These are phyloP conservation scores for Apamea epomidion DNA, from an alignment of 2,888 invertebrate genomes.

Conservation along the genomic window DNA sequence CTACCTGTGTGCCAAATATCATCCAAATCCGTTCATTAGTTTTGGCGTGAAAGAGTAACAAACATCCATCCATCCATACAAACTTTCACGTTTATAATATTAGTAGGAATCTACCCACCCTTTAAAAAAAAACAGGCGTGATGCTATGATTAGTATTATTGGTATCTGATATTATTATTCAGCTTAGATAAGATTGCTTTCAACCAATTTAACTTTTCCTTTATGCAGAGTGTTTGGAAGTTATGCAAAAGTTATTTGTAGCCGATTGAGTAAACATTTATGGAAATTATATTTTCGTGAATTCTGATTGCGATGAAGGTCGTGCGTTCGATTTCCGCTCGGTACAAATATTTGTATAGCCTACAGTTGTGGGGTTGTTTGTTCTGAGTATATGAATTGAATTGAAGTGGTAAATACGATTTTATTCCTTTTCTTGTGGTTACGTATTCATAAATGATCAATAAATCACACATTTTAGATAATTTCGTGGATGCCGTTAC, in stretches of 20 bases:
- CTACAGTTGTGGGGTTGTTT: constrained; percentile 17
- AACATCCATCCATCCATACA: too few relatives aligned
- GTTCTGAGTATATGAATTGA: constrained; percentile 1
- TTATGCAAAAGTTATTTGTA: constrained; percentile 39
- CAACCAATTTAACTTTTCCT: constrained; percentile 46
- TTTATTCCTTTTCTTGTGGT: background rate
- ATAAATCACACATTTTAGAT: background rate
- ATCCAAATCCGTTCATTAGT: too few relatives aligned
- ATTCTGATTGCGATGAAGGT: constrained; percentile 43
- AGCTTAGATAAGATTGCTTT: constrained; percentile 42
- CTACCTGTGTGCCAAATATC: too few relatives aligned
- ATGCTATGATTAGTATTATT: constrained; percentile 10
- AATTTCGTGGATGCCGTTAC: background rate
- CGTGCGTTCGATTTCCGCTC: constrained; percentile 36
- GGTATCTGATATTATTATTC: constrained; percentile 31
- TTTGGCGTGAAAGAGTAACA: too few relatives aligned
- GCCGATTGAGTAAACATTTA: constrained; percentile 41
- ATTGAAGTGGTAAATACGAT: background rate
- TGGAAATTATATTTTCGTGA: constrained; percentile 49
- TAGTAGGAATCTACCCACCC: background rate
- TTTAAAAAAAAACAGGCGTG: background rate
- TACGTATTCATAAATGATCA: background rate
- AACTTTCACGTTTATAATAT: too few relatives aligned
- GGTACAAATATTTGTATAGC: constrained; percentile 28
- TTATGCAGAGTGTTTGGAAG: constrained; percentile 17